Evolutionary conservation across 37 sponge, comb jelly and placozoan species (phyloP).

Genomic region (Dysidea cf. avara): DNA sequence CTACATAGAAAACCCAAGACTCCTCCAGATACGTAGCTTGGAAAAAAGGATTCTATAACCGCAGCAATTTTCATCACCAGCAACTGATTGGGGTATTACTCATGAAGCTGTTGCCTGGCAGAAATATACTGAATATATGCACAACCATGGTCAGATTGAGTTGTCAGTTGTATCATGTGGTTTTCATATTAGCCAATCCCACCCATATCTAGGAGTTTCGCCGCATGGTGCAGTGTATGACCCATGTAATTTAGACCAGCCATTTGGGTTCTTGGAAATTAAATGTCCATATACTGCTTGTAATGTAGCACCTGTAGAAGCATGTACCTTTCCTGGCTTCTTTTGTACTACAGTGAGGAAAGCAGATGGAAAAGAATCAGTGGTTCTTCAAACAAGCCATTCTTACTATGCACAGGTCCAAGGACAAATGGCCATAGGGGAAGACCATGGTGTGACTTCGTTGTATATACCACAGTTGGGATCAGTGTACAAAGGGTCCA

Average conservation of each 20-base stretch:
- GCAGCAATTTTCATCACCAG: conserved; percentile 15
- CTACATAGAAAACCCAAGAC: conserved; percentile 1
- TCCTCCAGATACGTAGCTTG: conserved; percentile 15
- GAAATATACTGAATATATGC: conserved; percentile 4
- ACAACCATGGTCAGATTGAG: not conserved
- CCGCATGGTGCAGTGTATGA: conserved; percentile 49
- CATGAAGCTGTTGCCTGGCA: conserved; percentile 15
- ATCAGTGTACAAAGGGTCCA: conserved; percentile 26
- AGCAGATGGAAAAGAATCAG: too few species aligned
- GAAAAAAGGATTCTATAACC: conserved; percentile 21
- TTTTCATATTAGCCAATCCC: conserved; percentile 13
- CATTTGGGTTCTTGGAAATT: conserved; percentile 31
- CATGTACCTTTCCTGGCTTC: conserved; percentile 1
- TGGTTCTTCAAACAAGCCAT: conserved; percentile 2
- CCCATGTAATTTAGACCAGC: conserved; percentile 1
- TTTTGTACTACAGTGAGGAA: not conserved
- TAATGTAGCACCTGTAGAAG: conserved; percentile 27
- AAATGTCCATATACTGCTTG: conserved; percentile 38
- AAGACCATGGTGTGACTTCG: conserved; percentile 39
- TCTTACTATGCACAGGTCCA: conserved; percentile 44
- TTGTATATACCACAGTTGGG: conserved; percentile 35
- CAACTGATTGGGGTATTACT: conserved; percentile 21
- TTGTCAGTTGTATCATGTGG: conserved; percentile 12
- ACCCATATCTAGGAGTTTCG: conserved; percentile 38
- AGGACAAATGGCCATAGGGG: conserved; percentile 50